Percentiles rank a stretch among this genome's conserved stretches.
These are phyloP conservation scores for Trypoxylon attenuatum DNA, from an alignment of 2,888 invertebrate genomes.

Conservation along the genomic window DNA sequence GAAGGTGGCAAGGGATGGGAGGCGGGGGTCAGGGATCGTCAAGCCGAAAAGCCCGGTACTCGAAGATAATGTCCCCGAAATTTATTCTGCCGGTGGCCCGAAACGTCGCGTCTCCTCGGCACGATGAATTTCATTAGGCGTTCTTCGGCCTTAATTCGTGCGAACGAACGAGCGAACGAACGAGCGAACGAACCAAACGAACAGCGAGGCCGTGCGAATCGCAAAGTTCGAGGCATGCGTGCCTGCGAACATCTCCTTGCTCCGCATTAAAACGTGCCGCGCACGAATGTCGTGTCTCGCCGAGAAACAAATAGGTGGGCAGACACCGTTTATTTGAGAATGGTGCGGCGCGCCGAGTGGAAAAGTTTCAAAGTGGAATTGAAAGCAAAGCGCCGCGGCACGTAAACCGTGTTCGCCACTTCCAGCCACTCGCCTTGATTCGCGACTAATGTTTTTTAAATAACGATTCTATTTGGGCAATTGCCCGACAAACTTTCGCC, in stretches of 20 bases:
- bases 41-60: not conserved
- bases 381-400: slow-evolving; percentile 68
- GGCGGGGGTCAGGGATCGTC: no score
- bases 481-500: slow-evolving; percentile 2
- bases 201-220: slow-evolving; percentile 23
- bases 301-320: slow-evolving; percentile 59
- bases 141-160: slow-evolving; percentile 7
- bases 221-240: slow-evolving; percentile 54
- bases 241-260: slow-evolving; percentile 59
- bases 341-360: slow-evolving; percentile 42
- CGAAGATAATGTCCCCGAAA: not conserved
- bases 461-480: slow-evolving; percentile 43
- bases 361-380: slow-evolving; percentile 70
- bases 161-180: no score
- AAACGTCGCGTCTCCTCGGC: not conserved
- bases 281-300: slow-evolving; percentile 66
- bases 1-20: no score
- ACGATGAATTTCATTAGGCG: slow-evolving; percentile 20
- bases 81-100: not conserved
- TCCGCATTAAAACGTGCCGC: slow-evolving; percentile 63
- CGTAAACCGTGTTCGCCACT: slow-evolving; percentile 62
- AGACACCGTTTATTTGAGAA: slow-evolving; percentile 58
- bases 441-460: slow-evolving; percentile 34
- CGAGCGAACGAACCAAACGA: no score
- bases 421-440: slow-evolving; percentile 50